phyloP scores from a whole-genome alignment of 2,797 vertebrate genomes.

The Lycodopsis pacificus region DNA sequence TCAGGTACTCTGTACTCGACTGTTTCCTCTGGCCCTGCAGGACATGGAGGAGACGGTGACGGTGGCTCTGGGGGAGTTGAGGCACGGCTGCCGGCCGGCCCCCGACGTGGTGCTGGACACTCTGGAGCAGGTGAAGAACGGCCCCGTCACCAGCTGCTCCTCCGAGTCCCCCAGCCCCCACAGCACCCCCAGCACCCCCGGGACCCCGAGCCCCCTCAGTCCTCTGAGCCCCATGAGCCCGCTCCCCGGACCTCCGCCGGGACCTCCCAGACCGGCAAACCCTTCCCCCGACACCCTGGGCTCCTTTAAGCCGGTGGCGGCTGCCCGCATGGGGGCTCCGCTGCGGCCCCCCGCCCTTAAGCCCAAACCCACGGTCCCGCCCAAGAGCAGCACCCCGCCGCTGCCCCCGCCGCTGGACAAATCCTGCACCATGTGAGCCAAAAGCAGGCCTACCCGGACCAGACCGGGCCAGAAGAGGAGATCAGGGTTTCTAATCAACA shows the following conservation, averaged over 20 bases:
- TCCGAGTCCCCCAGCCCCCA: constrained; percentile 88
- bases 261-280: constrained; percentile 77
- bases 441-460: constrained; percentile 77
- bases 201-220: constrained; percentile 84
- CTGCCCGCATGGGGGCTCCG: constrained; percentile 90
- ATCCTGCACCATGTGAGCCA: constrained; percentile 96
- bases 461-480: constrained; percentile 78
- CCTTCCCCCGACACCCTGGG: constrained; percentile 93
- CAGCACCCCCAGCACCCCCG: constrained; percentile 85
- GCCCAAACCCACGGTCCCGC: constrained; percentile 95
- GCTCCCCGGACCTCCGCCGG: constrained; percentile 86
- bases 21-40: constrained; percentile 70
- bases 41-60: constrained; percentile 98
- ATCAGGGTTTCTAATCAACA: constrained; percentile 83
- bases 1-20: background rate
- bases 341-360: constrained; percentile 95
- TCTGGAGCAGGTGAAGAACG: constrained; percentile 93
- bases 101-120: constrained; percentile 98
- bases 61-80: constrained; percentile 92
- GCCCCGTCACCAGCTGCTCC: constrained; percentile 81
- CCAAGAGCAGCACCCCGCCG: constrained; percentile 92
- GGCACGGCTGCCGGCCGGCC: constrained; percentile 91
- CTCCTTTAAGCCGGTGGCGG: constrained; percentile 93
- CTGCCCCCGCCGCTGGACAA: constrained; percentile 92
- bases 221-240: constrained; percentile 95